Base-by-base conservation (phyloP, 2,888 invertebrate genomes). In the Drosophila mulleri region DNA sequence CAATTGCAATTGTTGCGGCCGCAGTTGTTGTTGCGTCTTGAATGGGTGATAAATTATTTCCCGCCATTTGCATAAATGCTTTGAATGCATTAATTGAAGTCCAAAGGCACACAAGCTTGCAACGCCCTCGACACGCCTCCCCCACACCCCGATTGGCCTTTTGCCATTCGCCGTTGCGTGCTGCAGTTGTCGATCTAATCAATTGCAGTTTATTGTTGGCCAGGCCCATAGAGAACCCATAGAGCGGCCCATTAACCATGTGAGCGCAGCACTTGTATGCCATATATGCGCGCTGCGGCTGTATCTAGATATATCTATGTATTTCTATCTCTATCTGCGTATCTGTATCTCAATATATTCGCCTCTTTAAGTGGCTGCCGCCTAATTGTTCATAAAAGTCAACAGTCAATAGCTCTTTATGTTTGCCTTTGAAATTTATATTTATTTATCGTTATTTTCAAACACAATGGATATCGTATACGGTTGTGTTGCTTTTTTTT, bases 21-120 rank as follows among this genome's bases (percentile, higher is more conserved):
- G 78, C 78, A 69, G 72, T 61, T 67, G 75, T 64, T 76, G 77
- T 71, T 77, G 78, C 78, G 78, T 84, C 84, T 84, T 85, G 86
- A 89, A 90, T 85, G 87, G 89, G 90, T 91, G 90, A 91, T 91
- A 91, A 91, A 91, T 91, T 91, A 91, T 91, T 91, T 91, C 82
- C 91, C 90, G 80, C 83, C 88, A 91, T 91, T 91, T 91, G 89
- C 91, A 90, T 91, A 90, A 91, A 90, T 88, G 90, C 80, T 84
- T 88, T 74, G 78, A 90, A 90, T 85, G 87, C 90, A 90, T 90
- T 91, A 90, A 90, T 90, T 90, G 90, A 90, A 90, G 85, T 90
- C 88, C 81, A 88, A 82, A 82, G 78, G 83, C 82, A 80, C 75
- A 75, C 79, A 77, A 71, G 53, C 63, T 80, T 73, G 78, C 64